A percentile compares a stretch with the other conserved stretches of the same genome.
Evolutionary conservation across 2,113 vertebrate genomes (phyloP).

Genomic region (Potamarius usumacintae): DNA sequence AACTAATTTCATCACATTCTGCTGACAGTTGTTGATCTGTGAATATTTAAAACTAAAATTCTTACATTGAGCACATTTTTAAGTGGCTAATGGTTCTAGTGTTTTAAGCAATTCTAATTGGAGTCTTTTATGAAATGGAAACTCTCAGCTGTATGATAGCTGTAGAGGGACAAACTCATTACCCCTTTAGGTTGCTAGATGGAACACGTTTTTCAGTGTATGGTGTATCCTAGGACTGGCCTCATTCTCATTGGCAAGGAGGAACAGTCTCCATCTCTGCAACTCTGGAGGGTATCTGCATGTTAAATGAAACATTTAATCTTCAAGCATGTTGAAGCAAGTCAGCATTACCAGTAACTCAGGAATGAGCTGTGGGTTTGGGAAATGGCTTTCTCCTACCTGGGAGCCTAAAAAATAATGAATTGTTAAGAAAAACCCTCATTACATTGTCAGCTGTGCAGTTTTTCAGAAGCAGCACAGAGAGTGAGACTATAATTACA

Average conservation of each 20-base stretch:
- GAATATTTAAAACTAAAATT: no score
- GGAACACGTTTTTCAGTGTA: background rate
- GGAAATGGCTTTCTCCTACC: background rate
- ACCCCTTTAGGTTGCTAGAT: background rate
- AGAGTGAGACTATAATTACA: background rate
- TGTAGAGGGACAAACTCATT: background rate
- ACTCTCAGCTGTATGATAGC: background rate
- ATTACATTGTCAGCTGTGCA: background rate
- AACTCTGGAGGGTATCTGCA: background rate
- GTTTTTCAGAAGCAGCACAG: background rate
- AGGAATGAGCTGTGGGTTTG: background rate
- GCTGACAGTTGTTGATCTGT: no score
- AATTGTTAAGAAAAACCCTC: background rate
- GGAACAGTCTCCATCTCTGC: background rate
- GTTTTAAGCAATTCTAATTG: background rate
- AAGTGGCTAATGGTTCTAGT: background rate
- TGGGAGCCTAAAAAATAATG: background rate
- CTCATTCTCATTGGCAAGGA: background rate
- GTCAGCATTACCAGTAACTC: background rate
- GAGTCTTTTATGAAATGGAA: background rate
- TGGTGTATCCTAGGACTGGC: background rate
- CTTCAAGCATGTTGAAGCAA: background rate
- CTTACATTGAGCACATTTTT: background rate
- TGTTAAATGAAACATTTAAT: conserved; percentile 13
- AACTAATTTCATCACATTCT: no score